phyloP scores from a whole-genome alignment of 2,797 vertebrate genomes.

The Gymnothorax javanicus region DNA sequence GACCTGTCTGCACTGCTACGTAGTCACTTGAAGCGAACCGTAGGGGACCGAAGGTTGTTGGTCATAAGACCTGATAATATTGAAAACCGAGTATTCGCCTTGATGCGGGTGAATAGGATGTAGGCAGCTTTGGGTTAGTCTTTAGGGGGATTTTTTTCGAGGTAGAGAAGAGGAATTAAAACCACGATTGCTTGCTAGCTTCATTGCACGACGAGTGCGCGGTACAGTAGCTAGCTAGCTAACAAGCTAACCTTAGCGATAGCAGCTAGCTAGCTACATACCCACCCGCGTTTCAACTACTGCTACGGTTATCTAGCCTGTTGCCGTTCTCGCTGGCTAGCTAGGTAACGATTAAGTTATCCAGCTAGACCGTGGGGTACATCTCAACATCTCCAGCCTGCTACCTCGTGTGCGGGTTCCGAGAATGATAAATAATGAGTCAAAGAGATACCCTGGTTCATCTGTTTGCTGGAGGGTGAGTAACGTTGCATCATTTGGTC shows the following conservation, averaged over 20 bases:
- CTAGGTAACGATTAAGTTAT: constrained; percentile 4
- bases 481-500: constrained; percentile 29
- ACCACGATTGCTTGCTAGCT: not conserved
- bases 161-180: constrained; percentile 10
- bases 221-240: constrained; percentile 6
- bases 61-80: not conserved
- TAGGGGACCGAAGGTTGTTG: not conserved
- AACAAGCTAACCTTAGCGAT: constrained; percentile 6
- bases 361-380: constrained; percentile 9
- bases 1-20: constrained; percentile 45
- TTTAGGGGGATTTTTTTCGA: not conserved
- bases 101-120: not conserved
- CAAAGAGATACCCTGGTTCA: constrained; percentile 95
- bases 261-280: not conserved
- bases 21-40: constrained; percentile 33
- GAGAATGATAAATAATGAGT: constrained; percentile 93
- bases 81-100: not conserved
- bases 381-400: constrained; percentile 27
- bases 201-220: not conserved
- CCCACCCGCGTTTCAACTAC: not conserved
- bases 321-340: constrained; percentile 1
- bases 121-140: not conserved
- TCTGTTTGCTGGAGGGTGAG: constrained; percentile 95
- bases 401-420: constrained; percentile 55
- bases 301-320: not conserved